Percentiles rank a stretch among this genome's conserved stretches.
These are phyloP conservation scores for Ciconia stormi DNA, from an alignment of 2,113 vertebrate genomes.

Conservation along the genomic window DNA sequence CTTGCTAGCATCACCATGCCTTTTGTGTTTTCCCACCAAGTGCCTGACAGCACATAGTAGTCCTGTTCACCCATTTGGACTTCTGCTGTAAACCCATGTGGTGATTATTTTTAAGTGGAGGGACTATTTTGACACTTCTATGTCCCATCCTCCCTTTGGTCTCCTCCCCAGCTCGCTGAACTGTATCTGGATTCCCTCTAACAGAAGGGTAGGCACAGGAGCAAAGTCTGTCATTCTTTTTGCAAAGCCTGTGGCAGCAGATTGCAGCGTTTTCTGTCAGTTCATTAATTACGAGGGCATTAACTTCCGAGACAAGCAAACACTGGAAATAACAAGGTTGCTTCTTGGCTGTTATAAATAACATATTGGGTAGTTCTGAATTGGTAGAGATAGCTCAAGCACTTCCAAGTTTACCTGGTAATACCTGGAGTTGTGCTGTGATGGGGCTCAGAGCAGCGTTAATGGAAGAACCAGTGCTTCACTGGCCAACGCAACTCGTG, in stretches of 20 bases:
- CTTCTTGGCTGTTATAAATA: background rate
- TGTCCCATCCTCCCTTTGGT: background rate
- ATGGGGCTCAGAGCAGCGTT: background rate
- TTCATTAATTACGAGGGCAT: background rate
- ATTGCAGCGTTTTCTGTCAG: background rate
- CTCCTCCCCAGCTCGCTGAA: background rate
- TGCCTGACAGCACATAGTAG: background rate
- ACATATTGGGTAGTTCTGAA: background rate
- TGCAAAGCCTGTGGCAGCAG: background rate
- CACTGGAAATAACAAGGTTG: background rate
- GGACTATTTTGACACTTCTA: background rate
- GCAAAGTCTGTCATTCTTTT: background rate
- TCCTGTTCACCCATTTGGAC: background rate
- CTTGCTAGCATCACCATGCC: background rate
- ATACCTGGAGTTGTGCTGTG: background rate
- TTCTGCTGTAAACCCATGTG: background rate
- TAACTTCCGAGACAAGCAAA: background rate
- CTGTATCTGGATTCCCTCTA: background rate
- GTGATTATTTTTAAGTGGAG: background rate
- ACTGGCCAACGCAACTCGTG: fast-evolving
- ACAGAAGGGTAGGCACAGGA: slow-evolving; percentile 12
- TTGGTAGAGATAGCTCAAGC: background rate
- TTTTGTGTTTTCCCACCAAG: background rate
- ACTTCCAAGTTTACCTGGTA: background rate
- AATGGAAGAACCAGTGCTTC: background rate